Base-by-base conservation (phyloP, 1,140 invertebrate genomes). In the Cotesia chilonis region DNA sequence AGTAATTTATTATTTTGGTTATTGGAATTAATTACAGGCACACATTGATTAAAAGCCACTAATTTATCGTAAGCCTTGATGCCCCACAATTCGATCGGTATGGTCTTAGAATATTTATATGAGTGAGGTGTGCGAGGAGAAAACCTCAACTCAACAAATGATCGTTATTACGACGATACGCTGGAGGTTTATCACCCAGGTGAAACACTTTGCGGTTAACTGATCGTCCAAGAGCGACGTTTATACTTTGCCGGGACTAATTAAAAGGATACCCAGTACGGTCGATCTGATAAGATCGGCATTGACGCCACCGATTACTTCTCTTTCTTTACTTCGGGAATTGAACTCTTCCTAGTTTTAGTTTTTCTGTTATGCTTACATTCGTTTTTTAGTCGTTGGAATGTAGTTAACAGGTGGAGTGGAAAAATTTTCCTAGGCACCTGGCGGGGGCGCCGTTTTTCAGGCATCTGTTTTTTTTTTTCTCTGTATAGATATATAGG, bases 241-340 rank as follows among this genome's bases (percentile, higher is more conserved):
- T 71, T 74, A 73, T 71, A 73, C 75, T 77, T 74, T 66, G 66
- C 68, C 73, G 71, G 61, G 70, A 76, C 79, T 84, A 85, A 85
- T 85, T 85, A 85, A 85, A 85, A 85, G 82, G 81, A 84, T 80
- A 74, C 70, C 73, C 65, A 61, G 71, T 17, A 66, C 52, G 38
- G 65, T 14, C 35, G 63, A 55, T 51, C 61, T 80, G 83, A 85
- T 85, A 85, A 85, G 82, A 85, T 85, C 84, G 74, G 71, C 76
- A 81, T 81, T 82, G 81, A 84, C 81, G 52, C 36, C 51, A 63
- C 57, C 61, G 73, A 71, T 68, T 71, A 71, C 36, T 47, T 37
- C 28, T 60, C 68, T 41, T 47, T 10, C 41, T 47, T 10, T 47
- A 9, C 6, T 47, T 47, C 41, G 28, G 28, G 28, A 28, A 2